phyloP scores from a whole-genome alignment of 2,113 vertebrate genomes.

The Indicator maculatus region DNA sequence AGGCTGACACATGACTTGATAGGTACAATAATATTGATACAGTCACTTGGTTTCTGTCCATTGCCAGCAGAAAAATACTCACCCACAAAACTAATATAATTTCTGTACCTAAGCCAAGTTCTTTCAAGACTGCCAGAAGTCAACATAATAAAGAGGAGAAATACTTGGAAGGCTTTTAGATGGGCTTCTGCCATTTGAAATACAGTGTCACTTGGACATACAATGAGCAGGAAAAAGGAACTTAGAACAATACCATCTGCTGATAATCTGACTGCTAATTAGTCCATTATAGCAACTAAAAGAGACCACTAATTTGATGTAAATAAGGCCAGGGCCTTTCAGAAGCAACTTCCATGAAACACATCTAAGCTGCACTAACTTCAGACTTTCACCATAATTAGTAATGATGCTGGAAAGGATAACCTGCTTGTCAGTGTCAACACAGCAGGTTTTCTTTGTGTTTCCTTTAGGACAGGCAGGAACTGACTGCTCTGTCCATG shows the following conservation, averaged over 20 bases:
- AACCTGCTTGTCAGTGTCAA: not conserved
- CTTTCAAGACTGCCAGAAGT: not conserved
- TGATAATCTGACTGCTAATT: not conserved
- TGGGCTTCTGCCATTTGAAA: not conserved
- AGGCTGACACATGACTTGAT: not conserved
- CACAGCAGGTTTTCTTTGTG: not conserved
- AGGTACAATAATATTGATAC: not conserved
- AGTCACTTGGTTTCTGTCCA: not conserved
- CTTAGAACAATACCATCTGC: not conserved
- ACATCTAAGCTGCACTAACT: not conserved
- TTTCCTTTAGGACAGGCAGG: not conserved
- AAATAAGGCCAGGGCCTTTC: not conserved
- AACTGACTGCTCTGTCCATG: not conserved
- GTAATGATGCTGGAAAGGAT: not conserved
- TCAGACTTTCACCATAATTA: not conserved
- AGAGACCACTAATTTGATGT: not conserved
- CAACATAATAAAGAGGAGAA: constrained; percentile 25
- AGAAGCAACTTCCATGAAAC: not conserved
- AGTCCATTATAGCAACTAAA: not conserved
- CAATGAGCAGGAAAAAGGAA: not conserved
- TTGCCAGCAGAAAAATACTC: not conserved
- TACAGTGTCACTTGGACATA: not conserved
- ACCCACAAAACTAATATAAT: not conserved
- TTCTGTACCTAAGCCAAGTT: not conserved
- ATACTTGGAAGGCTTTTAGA: not conserved